Base-by-base conservation (phyloP, 2,888 invertebrate genomes). In the Amiota mariae region DNA sequence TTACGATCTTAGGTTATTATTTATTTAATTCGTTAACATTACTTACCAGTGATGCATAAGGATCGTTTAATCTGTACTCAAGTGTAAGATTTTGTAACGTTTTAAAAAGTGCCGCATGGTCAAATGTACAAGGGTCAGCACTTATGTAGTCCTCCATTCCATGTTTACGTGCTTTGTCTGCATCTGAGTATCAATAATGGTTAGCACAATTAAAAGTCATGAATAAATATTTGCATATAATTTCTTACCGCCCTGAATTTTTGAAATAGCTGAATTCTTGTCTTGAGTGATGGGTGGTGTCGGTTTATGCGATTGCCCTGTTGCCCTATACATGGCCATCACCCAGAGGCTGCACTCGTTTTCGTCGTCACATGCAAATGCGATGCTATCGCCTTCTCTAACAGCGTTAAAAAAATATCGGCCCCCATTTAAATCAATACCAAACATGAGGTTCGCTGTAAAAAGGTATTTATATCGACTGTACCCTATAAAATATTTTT, bases 81-180 rank as follows among this genome's bases (percentile, higher is more conserved):
- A 99, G 91, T 1, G 98, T 97, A 76, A 97, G 91, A 72, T 96
- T 96, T 91, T 99, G 99, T 72, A 99, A 92, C 78, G 94, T 93
- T 89, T 95, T 95, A 91, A 99, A 99, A 73, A 98, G 91, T 79
- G 94, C 94, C 76, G 98, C 97, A 89, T 99, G 99, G 87, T 98
- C 97, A 90, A 97, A 98, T 90, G 95, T 96, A 90, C 98, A 98
- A 1, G 99, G 98, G 91, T 99, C 98, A n/a, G 98, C 98, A 87
- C 97, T 97, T 83, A 99, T 99, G 90, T 96, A 98, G 91, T 99
- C 99, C 89, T 99, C 99, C 97, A 99, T 97, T 64, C 99, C 99
- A 89, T 99, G 99, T 89, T 99, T 99, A 73, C 97, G 93, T 51
- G 99, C 99, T 89, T 98, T 94, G 78, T 90, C 90, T 18, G 90